Evolutionary conservation across 2,888 invertebrate genomes (phyloP), one percentile per base, ranked within the genome.

Genomic region (Ptilodon capucinus): DNA sequence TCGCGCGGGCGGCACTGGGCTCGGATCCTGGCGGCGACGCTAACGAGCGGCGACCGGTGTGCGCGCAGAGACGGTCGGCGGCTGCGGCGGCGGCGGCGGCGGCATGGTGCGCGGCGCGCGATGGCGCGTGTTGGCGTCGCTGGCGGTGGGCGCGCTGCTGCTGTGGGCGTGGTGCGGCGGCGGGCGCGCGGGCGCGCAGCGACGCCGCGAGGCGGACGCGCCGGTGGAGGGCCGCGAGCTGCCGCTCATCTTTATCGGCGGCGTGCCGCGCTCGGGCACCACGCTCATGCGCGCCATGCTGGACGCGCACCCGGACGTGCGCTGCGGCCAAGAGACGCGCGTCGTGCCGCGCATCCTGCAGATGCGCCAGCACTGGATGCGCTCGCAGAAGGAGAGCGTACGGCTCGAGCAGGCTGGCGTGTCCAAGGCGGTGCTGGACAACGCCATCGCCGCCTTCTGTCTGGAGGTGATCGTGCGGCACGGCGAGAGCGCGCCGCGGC

Each of bases 251-350:
- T 98, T 98, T 92, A 97, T 99, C 82, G 99, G 99, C 50, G 99
- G 99, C 57, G 98, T 99, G 78, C 99, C 99, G 48, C 94, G 99
- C 68, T 98, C 98, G 42, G 99, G 99, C 45, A 99, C 99, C 38
- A 99, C 99, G 54, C 93, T 99, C 66, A 97, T 98, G 96, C 93
- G 99, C 73, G 98, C 98, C 59, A 98, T 99, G 97, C 92, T 99
- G 71, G 99, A 99, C 90, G 98, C 99, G 57, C 99, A 99, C 93
- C 97, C 98, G 13, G 97, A 97, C 71, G 96, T 99, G 75, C 95
- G 98, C 83, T 99, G 98, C 86, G 98, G 99, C 14, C 98, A 98
- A 89, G 99, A 99, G 91, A 97, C 98, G 51, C 93, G 98, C 64
- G 98, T 99, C 45, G 98, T 99, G 81, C 99, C 99, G 44, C 94